Base-by-base conservation (phyloP, 2,888 invertebrate species). In the Drosophila gaucha region DNA sequence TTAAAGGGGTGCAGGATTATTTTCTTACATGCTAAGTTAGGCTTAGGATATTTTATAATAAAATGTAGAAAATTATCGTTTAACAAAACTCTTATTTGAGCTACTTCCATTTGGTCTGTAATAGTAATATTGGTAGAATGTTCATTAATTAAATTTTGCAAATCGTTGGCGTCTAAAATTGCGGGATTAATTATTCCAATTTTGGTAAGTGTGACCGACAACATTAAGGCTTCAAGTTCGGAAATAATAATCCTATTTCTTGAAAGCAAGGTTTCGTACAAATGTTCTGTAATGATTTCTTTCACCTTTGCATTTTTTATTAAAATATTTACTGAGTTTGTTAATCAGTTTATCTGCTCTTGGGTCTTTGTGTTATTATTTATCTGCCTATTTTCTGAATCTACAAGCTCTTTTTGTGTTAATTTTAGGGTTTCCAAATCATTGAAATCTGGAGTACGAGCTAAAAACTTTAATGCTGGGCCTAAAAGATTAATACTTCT, bases 51-150 rank as follows among this genome's bases (percentile, higher is more conserved):
- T 20, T 38, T 50, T 2, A 50, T 50, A 2, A 55, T 14, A 36
- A 54, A 49, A 4, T 49, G 31, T 41, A 57, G 2, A 35, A 57
- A 39, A 10, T 41, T 41, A 57, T 57, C 6, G 33, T 57, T 31
- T 33, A 57, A 31, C 6, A 41, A 26, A 9, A 47, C 39, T 0
- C 39, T 39, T 6, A 33, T 6, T 18, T 26, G 8, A 3, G 31
- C 22, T 39, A 26, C 12, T n/a, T 31, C 39, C 18, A 41, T 49
- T 41, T 28, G 33, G 26, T 38, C 36, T 12, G 22, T n/a, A 9
- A 28, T 10, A 20, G 39, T 33, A n/a, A 35, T 22, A 14, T 3
- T 12, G n/a, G 22, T 12, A 28, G 10, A 28, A 3, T 43, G 16
- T 5, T 43, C 10, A 12, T 16, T n/a, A n/a, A n/a, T 18, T 44